Evolutionary conservation across 1,140 invertebrate genomes (phyloP), one percentile per base, ranked within the genome.

Genomic region (Ctenoplectra terminalis): DNA sequence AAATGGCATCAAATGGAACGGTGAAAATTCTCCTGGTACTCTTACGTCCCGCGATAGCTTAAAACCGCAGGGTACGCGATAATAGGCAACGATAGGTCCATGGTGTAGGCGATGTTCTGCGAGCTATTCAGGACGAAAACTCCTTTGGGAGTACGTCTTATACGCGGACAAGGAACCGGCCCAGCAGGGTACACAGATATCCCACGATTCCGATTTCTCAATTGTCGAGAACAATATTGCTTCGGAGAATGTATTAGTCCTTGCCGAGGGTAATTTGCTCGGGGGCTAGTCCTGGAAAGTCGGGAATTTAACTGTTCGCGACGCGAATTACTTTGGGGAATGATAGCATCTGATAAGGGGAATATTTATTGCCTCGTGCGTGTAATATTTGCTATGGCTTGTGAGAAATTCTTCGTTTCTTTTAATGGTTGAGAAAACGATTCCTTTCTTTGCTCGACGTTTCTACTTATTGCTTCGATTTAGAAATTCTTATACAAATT

Each of bases 21-120:
- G 52, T 77, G 72, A 83, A 87, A 88, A 71, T 78, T 70, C 79
- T 77, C 66, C 56, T 60, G 73, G 56, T 43, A 82, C 63, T 83
- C 66, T 81, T 86, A 79, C 69, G 58, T 6, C 50, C 43, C 54
- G 81, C 83, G 86, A 90, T 88, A 87, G 86, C 84, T 90, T 86
- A 89, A 92, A 91, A 92, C 89, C 92, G 89, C 91, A 85, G 88
- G 89, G 82, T 89, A 83, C 79, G 90, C 90, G 90, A 92, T 93
- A 92, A 92, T 91, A 84, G 85, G 72, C 64, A 87, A 76, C 88
- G 92, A 92, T 92, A 92, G 87, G 87, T 88, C 83, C 78, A 69
- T 29, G 37, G n/a, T 76, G 72, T 89, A 86, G 87, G 81, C 76
- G 31, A 70, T 74, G 86, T 80, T 85, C 84, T 75, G 74, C 70